These are phyloP conservation scores for Leptinotarsa juncta DNA, from an alignment of 2,888 invertebrate species.

Conservation along the genomic window DNA sequence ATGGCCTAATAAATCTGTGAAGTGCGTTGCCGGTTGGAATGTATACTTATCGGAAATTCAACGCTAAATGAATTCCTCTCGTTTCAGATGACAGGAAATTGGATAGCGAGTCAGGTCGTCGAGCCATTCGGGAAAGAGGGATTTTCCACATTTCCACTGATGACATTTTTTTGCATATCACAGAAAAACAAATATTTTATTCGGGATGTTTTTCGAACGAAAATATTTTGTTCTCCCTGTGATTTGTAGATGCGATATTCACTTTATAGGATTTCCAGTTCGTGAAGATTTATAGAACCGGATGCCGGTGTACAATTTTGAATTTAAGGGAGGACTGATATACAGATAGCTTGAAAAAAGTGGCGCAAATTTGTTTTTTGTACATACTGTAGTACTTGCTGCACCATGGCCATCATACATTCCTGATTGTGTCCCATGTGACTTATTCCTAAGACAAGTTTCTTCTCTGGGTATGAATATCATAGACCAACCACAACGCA, in stretches of 20 bases:
- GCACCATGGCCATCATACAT: no score
- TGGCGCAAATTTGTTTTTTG: no score
- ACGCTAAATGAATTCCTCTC: not conserved
- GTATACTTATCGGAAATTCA: not conserved
- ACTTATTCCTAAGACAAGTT: no score
- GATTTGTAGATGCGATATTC: not conserved
- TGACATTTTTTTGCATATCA: not conserved
- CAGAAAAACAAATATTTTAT: not conserved
- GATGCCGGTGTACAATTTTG: no score
- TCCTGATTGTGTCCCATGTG: no score
- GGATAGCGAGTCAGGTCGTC: not conserved
- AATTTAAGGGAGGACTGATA: no score
- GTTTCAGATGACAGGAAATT: not conserved
- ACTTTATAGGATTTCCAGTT: not conserved
- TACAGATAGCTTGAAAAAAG: no score
- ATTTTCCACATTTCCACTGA: not conserved
- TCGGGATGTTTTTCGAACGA: not conserved
- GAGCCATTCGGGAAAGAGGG: not conserved
- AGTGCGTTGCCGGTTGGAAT: not conserved
- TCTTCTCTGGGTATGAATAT: no score
- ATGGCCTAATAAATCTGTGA: not conserved
- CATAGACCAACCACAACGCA: no score
- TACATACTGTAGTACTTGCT: no score
- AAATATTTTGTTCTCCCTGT: not conserved
- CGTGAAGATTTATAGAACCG: no score